Evolutionary conservation across 2,797 vertebrate species (phyloP), one percentile per base, ranked within the genome.

Genomic region (Crax fasciolata): DNA sequence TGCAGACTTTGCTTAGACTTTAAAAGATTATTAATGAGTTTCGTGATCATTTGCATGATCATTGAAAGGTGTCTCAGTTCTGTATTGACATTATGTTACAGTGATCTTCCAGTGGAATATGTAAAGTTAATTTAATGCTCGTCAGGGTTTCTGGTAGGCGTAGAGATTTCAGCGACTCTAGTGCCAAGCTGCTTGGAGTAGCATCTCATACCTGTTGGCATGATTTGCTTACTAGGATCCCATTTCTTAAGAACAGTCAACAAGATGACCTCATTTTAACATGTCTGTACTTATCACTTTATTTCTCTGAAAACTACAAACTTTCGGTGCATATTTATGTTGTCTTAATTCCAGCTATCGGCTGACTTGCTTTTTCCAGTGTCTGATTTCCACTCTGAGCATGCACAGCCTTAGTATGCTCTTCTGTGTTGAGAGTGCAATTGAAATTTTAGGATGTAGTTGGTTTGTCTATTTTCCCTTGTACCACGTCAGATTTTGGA

Each of bases 11-110:
- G 54, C 84, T 25, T 68, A 90, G 77, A 66, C 43, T 84, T 79
- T n/a, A 89, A 82, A 63, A 76, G 39, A 21, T 82, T 73, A 78
- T 82, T 92, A 92, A 84, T 90, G 84, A 87, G 54, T 80, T 91
- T 85, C 0, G 0, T 38, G 75, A 48, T 84, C 2, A 11, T 87
- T 89, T 94, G 65, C 77, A 38, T 80, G 75, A 85, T 68, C 48
- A 25, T 24, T 80, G 82, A 71, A 90, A 93, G 63, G 48, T 89
- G 30, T 66, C 44, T 84, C 3, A 0, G 49, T 84, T 91, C 55
- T 61, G 3, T 87, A 80, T 80, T 94, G 89, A 84, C 75, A 52
- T 83, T 87, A 48, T 13, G 25, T 92, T 65, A 18, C 14, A 30
- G 52, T 59, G 43, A 55, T 76, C 71, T 90, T 84, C 41, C 48